Evolutionary conservation across 2,113 vertebrate genomes (phyloP).

Genomic region (Takifugu flavidus): DNA sequence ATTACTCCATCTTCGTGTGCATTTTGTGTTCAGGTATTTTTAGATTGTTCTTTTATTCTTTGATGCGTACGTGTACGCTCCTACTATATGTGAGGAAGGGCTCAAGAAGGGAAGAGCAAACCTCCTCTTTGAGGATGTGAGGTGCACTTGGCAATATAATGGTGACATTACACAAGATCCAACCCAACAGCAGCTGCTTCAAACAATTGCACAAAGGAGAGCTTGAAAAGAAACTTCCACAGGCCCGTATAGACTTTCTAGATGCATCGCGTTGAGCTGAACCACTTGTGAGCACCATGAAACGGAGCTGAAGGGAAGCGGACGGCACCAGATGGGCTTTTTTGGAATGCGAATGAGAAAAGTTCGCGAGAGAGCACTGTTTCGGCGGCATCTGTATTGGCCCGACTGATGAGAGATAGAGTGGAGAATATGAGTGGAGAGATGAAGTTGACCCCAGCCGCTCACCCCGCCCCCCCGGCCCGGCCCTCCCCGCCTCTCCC

Average conservation of each 20-base stretch:
- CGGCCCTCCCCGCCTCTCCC: conserved; percentile 22
- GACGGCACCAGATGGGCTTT: conserved; percentile 64
- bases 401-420: conserved; percentile 72
- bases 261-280: conserved; percentile 36
- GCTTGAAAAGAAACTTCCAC: neutral
- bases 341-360: conserved; percentile 68
- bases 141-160: conserved; percentile 11
- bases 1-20: neutral
- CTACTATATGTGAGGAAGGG: too few relatives aligned
- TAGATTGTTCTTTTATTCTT: too few relatives aligned
- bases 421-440: conserved; percentile 67
- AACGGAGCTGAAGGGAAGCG: conserved; percentile 56
- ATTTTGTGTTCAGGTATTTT: neutral
- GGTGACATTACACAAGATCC: conserved; percentile 20
- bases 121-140: neutral
- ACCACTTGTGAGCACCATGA: conserved; percentile 39
- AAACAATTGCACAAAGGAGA: neutral
- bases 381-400: conserved; percentile 49
- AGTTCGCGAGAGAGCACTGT: conserved; percentile 42
- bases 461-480: conserved; percentile 69
- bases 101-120: too few relatives aligned
- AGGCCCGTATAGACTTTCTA: conserved; percentile 20
- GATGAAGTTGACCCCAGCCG: conserved; percentile 72
- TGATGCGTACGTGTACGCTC: too few relatives aligned
- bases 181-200: conserved; percentile 13